Evolutionary conservation across 2,797 vertebrate genomes (phyloP).

Genomic region (Xiphorhynchus erythropygius): DNA sequence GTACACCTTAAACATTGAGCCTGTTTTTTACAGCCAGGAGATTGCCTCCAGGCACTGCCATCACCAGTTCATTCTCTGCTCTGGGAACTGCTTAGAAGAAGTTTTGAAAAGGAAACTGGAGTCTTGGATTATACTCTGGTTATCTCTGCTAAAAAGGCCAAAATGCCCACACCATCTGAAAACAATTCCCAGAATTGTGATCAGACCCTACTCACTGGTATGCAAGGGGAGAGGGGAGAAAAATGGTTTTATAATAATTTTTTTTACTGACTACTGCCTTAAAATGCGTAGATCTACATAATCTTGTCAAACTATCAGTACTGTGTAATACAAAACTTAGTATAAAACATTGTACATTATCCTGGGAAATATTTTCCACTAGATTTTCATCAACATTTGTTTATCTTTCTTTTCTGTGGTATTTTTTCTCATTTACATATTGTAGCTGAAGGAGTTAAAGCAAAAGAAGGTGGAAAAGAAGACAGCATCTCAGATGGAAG

Average conservation of each 20-base stretch:
- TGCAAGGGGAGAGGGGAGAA: rapidly evolving
- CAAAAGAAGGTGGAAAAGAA: neutral
- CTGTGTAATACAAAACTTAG: neutral
- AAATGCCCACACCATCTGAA: neutral
- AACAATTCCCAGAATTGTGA: neutral
- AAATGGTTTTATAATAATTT: neutral
- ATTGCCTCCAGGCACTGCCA: neutral
- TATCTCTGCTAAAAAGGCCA: neutral
- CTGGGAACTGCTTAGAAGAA: neutral
- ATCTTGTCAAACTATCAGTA: neutral
- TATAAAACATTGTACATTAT: rapidly evolving
- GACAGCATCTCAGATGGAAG: neutral
- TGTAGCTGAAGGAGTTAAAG: neutral
- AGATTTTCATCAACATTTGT: neutral
- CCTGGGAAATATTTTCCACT: neutral
- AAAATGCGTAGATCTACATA: neutral
- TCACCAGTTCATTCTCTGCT: neutral
- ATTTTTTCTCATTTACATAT: neutral
- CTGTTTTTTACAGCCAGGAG: neutral
- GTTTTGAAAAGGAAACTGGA: neutral
- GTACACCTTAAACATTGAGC: neutral
- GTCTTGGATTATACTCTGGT: neutral
- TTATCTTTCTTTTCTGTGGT: neutral
- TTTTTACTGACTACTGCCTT: neutral
- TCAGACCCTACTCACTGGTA: neutral